A percentile compares a stretch with the other conserved stretches of the same genome.
phyloP scores from a whole-genome alignment of 1,140 invertebrate genomes.

The Meloidogyne chitwoodi region DNA sequence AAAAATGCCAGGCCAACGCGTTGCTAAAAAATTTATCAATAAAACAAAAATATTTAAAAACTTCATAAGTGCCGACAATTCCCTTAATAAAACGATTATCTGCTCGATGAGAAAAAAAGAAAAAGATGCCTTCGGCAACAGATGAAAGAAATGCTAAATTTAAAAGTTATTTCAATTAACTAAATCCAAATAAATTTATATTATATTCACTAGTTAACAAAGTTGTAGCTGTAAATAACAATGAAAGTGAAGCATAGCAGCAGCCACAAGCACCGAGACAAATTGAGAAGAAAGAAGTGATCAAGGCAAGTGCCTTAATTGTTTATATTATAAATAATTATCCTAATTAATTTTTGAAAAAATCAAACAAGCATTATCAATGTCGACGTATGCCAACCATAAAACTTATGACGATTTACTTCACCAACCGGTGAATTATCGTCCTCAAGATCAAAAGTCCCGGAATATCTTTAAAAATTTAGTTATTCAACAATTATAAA shows the following conservation, averaged over 20 bases:
- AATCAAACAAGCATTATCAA: conserved; percentile 44
- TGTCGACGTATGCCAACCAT: conserved; percentile 59
- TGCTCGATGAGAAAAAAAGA: conserved; percentile 59
- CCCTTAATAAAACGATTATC: conserved; percentile 60
- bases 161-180: not conserved
- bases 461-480: conserved; percentile 43
- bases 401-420: conserved; percentile 59
- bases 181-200: not conserved
- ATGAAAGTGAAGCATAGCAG: conserved; percentile 52
- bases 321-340: not conserved
- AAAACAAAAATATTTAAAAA: not conserved
- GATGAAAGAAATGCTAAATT: conserved; percentile 56
- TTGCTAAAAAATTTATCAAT: conserved; percentile 49
- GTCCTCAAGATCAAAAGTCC: conserved; percentile 59
- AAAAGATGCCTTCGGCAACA: conserved; percentile 57
- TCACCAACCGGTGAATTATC: conserved; percentile 59
- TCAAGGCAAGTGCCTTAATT: conserved; percentile 37
- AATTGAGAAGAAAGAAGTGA: conserved; percentile 51
- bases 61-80: conserved; percentile 60
- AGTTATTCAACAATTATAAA: not conserved
- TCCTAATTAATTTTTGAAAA: not conserved
- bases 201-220: conserved; percentile 48
- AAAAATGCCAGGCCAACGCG: conserved; percentile 57
- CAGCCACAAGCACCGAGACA: conserved; percentile 54
- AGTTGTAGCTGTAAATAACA: conserved; percentile 53